Base-by-base conservation (phyloP, 2,113 vertebrate species). In the Thermophis baileyi region DNA sequence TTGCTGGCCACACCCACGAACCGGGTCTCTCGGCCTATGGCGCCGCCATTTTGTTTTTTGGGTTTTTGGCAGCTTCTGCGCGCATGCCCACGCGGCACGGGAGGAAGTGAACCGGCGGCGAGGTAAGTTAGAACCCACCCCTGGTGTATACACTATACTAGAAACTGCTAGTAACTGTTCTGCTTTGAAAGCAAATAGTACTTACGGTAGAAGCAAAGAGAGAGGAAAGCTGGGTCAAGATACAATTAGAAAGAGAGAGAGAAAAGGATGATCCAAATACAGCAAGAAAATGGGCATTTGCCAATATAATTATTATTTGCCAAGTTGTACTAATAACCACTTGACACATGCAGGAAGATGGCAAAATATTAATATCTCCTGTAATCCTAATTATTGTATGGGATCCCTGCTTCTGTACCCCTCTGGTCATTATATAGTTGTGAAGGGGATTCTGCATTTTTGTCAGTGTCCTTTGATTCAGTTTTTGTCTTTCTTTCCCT, bases 401-500 rank as follows among this genome's bases (percentile, higher is more conserved):
- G 46, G 81, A 55, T 4, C 90, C 57, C 57, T 51, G n/a, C 91
- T 74, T 88, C 85, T 11, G 54, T 49, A 7, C 46, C 93, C 54
- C 55, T 89, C 30, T 74, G 5, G 51, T 88, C 88, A 81, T 18
- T 85, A 55, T 11, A 51, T 86, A 16, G 89, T 55, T 50, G 54
- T 6, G 11, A 35, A n/a, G 9, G 25, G 30, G 63, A 81, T 44
- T 4, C 10, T 63, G 46, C 51, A 87, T 94, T 94, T 93, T 90
- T 51, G 90, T 94, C 90, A 35, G 81, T 90, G 51, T 87, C 93
- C 60, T 89, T 93, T 50, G 85, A 87, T 94, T 93, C 88, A 90
- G 96, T 95, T 53, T 93, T 91, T 96, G 92, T 94, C 92, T 92
- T 95, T 96, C 94, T 49, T 47, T 60, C 6, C 20, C 1, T n/a